Percentiles rank a stretch among this genome's conserved stretches.
These are phyloP conservation scores for Cryptophagus acutangulus DNA, from an alignment of 2,888 invertebrate species.

Conservation along the genomic window DNA sequence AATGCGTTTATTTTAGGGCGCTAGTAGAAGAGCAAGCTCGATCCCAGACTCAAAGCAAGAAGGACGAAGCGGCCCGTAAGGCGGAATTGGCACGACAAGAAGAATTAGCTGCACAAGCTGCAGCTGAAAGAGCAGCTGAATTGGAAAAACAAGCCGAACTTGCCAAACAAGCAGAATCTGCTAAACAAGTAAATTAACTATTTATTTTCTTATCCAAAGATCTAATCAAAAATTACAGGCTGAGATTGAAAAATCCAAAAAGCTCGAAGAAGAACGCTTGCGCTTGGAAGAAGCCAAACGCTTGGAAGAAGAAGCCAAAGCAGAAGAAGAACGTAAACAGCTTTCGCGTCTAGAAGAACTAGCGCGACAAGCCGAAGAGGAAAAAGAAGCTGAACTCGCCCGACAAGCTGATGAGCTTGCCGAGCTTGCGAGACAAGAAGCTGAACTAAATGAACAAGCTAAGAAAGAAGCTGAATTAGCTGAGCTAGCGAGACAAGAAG, in stretches of 20 bases:
- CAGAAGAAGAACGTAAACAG: constrained; percentile 48
- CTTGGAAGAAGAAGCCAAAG: constrained; percentile 42
- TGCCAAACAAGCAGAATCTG: constrained; percentile 41
- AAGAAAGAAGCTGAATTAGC: constrained; percentile 57
- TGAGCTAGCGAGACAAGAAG: constrained; percentile 51
- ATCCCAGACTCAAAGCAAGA: constrained; percentile 51
- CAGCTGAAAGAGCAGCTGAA: constrained; percentile 49
- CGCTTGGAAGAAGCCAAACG: constrained; percentile 51
- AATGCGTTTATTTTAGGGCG: constrained; percentile 42
- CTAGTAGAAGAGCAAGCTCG: constrained; percentile 55
- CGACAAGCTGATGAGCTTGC: constrained; percentile 54
- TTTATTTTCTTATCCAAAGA: not conserved
- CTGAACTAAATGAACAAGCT: constrained; percentile 58
- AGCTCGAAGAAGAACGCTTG: constrained; percentile 53
- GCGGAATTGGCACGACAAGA: constrained; percentile 53
- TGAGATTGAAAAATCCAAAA: constrained; percentile 51
- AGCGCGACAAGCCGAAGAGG: constrained; percentile 59
- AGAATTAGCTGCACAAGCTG: constrained; percentile 48
- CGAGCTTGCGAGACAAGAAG: constrained; percentile 54
- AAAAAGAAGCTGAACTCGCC: constrained; percentile 62
- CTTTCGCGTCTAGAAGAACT: constrained; percentile 55
- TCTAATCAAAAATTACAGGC: constrained; percentile 37
- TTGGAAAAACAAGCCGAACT: constrained; percentile 44
- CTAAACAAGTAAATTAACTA: constrained; percentile 37
- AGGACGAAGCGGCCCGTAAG: constrained; percentile 49